Percentiles rank a stretch among this genome's conserved stretches.
phyloP scores from a whole-genome alignment of 2,888 invertebrate species.

The Drosophila yooni region DNA sequence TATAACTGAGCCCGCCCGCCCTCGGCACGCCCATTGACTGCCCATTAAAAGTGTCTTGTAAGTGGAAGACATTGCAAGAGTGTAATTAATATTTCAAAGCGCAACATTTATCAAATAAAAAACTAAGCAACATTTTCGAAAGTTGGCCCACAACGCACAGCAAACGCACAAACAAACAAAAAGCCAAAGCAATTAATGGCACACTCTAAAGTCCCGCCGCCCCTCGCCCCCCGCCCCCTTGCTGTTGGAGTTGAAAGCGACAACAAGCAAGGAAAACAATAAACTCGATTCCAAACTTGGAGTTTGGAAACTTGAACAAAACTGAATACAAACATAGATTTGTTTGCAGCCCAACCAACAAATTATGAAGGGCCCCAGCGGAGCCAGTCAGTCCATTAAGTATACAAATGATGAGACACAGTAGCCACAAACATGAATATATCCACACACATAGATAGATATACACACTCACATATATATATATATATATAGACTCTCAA shows the following conservation, averaged over 20 bases:
- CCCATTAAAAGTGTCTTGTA: slow-evolving; percentile 58
- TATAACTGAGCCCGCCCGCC: neutral
- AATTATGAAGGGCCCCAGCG: slow-evolving; percentile 23
- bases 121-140: slow-evolving; percentile 67
- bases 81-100: slow-evolving; percentile 80
- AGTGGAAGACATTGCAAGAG: slow-evolving; percentile 50
- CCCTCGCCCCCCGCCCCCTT: no score
- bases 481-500: neutral
- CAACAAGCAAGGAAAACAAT: slow-evolving; percentile 45
- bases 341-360: slow-evolving; percentile 21
- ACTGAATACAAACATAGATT: slow-evolving; percentile 30
- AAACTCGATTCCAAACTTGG: slow-evolving; percentile 50
- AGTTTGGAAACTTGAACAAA: slow-evolving; percentile 46
- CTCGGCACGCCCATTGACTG: neutral
- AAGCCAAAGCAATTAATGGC: slow-evolving; percentile 75
- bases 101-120: slow-evolving; percentile 73
- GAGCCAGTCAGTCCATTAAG: slow-evolving; percentile 15
- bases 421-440: slow-evolving; percentile 60
- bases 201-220: slow-evolving; percentile 58
- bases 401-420: slow-evolving; percentile 55
- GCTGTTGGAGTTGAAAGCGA: slow-evolving; percentile 19
- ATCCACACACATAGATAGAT: neutral
- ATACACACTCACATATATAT: neutral
- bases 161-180: slow-evolving; percentile 23
- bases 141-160: slow-evolving; percentile 51